Percentiles rank a stretch among this genome's conserved stretches.
These are phyloP conservation scores for Syrista parreyssii DNA, from an alignment of 2,888 invertebrate species.

Conservation along the genomic window DNA sequence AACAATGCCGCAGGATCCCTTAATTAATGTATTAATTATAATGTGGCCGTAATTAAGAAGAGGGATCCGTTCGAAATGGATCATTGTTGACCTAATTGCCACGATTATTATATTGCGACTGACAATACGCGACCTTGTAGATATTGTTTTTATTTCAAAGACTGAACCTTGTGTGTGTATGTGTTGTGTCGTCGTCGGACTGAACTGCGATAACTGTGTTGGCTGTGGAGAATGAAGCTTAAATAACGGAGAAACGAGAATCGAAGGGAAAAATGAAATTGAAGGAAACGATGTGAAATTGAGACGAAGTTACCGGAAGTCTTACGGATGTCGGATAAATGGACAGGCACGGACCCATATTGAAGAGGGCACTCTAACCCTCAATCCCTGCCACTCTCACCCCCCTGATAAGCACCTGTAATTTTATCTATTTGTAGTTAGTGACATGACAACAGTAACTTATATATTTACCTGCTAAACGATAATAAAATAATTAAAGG, in stretches of 20 bases:
- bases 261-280: background rate
- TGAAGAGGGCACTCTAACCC: background rate
- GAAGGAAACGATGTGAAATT: background rate
- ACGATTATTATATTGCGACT: slow-evolving; percentile 44
- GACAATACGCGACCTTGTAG: slow-evolving; percentile 52
- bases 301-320: background rate
- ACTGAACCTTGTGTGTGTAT: slow-evolving; percentile 52
- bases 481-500: slow-evolving; percentile 53
- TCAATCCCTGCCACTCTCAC: slow-evolving; percentile 11
- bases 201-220: slow-evolving; percentile 4
- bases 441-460: slow-evolving; percentile 59
- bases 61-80: background rate
- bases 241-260: background rate
- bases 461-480: slow-evolving; percentile 59
- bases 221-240: slow-evolving; percentile 5
- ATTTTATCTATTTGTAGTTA: slow-evolving; percentile 61
- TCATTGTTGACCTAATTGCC: background rate
- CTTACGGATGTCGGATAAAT: background rate
- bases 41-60: background rate
- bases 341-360: background rate
- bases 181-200: slow-evolving; percentile 14
- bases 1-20: background rate
- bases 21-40: background rate
- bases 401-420: slow-evolving; percentile 45
- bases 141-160: slow-evolving; percentile 57